A percentile compares a stretch with the other conserved stretches of the same genome.
phyloP scores from a whole-genome alignment of 2,113 vertebrate genomes.

The Fulmarus glacialis region DNA sequence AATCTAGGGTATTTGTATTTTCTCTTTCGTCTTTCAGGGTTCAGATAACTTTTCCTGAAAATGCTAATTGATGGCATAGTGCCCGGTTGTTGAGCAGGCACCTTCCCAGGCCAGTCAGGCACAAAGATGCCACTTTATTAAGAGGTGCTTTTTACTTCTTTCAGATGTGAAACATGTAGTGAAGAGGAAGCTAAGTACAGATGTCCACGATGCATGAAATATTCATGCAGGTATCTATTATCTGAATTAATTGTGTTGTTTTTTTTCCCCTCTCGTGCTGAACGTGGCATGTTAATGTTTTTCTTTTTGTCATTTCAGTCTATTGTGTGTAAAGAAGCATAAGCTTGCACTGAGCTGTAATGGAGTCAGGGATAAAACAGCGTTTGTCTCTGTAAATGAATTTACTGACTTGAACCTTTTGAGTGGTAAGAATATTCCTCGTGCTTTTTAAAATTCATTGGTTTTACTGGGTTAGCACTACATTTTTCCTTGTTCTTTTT shows the following conservation, averaged over 20 bases:
- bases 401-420: slow-evolving; percentile 91
- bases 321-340: slow-evolving; percentile 91
- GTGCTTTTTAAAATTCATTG: background rate
- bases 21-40: background rate
- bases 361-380: slow-evolving; percentile 89
- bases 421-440: slow-evolving; percentile 79
- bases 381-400: slow-evolving; percentile 82
- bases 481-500: background rate
- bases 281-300: background rate
- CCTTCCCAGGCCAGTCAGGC: background rate
- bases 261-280: background rate
- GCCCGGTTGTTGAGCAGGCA: background rate
- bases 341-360: slow-evolving; percentile 85
- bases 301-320: slow-evolving; percentile 71
- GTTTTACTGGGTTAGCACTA: background rate
- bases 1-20: background rate
- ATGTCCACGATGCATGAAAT: slow-evolving; percentile 88
- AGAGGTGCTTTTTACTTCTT: background rate
- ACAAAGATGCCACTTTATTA: background rate
- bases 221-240: slow-evolving; percentile 87
- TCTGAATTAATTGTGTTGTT: background rate
- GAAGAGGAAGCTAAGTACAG: slow-evolving; percentile 88
- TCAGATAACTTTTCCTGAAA: background rate
- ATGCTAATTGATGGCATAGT: no score
- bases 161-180: slow-evolving; percentile 89